Evolutionary conservation across 1,140 invertebrate species (phyloP), one percentile per base, ranked within the genome.

Genomic region (Venustaconcha ellipsiformis): DNA sequence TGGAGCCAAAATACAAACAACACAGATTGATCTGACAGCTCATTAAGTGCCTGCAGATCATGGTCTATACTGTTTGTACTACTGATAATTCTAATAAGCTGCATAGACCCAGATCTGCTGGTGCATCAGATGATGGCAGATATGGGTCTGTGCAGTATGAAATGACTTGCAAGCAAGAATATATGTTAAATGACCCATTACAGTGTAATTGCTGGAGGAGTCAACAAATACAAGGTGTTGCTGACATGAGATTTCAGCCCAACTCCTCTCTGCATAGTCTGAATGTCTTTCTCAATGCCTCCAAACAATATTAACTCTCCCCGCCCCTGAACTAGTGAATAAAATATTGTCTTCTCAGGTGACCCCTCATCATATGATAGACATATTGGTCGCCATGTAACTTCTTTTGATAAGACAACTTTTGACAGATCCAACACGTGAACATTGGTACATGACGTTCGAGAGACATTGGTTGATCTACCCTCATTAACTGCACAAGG

Each of bases 251-350:
- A 80, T 57, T 79, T 79, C 18, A 83, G 77, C 23, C 81, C 81
- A 37, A 80, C 77, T n/a, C 83, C 81, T 58, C 81, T 79, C 74
- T 86, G 84, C 82, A 87, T 83, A 3, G 82, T 78, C 30, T 83
- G 82, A 17, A 84, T 74, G 58, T 89, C 88, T 30, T 78, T 79
- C 37, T 84, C 80, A 58, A 98, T 95, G 70, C 97, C 97, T 18
- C 96, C 97, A 92, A 99, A 99, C 91, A 99, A 94, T 66, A 99
- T 95, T 18, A 99, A 88, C 91, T 99, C 97, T 23, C 95, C 95
- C 84, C 95, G 94, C 64, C 96, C 97, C 69, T 94, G 92, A 3
- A 98, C 94, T 65, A 99, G 91, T 17, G 96, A 95, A 87, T 97
- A 98, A 71, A 98, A 92, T 76, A 97, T 95, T 70, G 96, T 93